Conservation (phyloP, 1,140 invertebrate species). For the Centruroides sculpturatus region DNA sequence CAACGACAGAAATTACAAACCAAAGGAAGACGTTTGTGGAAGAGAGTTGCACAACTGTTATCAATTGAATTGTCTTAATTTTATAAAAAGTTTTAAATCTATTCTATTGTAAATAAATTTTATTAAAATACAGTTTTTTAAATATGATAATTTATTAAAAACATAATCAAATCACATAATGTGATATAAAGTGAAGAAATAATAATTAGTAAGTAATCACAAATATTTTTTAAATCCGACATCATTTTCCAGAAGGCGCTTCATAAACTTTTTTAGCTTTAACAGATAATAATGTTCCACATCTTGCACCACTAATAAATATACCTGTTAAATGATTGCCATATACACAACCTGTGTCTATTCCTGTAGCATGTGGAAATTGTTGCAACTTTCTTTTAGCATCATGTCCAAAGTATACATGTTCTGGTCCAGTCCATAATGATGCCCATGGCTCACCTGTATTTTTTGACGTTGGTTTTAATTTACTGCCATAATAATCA, state of each 20-base stretch:
- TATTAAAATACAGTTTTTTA: too few relatives aligned
- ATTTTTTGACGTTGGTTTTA: conserved; percentile 14
- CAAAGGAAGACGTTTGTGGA: too few relatives aligned
- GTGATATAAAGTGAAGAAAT: too few relatives aligned
- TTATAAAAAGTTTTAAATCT: too few relatives aligned
- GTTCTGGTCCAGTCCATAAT: conserved; percentile 28
- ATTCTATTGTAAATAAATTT: too few relatives aligned
- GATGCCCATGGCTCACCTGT: conserved; percentile 27
- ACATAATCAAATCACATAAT: too few relatives aligned
- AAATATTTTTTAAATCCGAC: too few relatives aligned
- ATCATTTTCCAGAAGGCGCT: background rate
- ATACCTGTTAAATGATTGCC: conserved; percentile 24
- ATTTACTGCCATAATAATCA: conserved; percentile 8
- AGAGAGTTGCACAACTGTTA: too few relatives aligned
- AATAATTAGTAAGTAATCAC: too few relatives aligned
- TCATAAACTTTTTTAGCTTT: conserved; percentile 4
- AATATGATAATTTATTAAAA: too few relatives aligned
- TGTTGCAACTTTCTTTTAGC: conserved; percentile 24
- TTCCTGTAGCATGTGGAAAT: conserved; percentile 25
- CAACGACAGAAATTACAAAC: too few relatives aligned
- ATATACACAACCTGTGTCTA: conserved; percentile 31
- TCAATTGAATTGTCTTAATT: too few relatives aligned
- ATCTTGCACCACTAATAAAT: conserved; percentile 13
- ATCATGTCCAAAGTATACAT: conserved; percentile 34
- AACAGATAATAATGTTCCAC: conserved; percentile 10